Percentiles rank a stretch among this genome's conserved stretches.
These are phyloP conservation scores for Capitulum mitella DNA, from an alignment of 2,888 invertebrate species.

Conservation along the genomic window DNA sequence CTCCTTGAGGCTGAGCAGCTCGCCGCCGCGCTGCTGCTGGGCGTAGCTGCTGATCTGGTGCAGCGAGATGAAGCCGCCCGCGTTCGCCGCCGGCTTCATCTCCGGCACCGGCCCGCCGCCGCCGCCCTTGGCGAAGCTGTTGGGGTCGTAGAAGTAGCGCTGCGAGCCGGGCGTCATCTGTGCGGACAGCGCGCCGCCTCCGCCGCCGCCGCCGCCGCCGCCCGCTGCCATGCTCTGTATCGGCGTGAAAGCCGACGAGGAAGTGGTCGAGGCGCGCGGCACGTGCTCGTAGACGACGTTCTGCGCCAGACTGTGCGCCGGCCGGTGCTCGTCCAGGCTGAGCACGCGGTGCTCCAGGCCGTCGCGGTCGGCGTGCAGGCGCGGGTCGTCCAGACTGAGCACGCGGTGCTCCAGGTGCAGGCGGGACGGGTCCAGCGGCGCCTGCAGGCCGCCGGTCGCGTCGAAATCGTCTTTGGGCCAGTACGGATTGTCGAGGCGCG, in stretches of 20 bases:
- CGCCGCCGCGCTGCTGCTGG: constrained; percentile 22
- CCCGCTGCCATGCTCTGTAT: constrained; percentile 10
- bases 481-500: constrained; percentile 7
- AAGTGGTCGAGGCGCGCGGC: background rate
- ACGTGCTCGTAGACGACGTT: background rate
- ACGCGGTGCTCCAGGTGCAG: background rate
- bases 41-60: constrained; percentile 26
- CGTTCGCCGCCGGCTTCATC: background rate
- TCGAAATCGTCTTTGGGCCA: constrained; percentile 20
- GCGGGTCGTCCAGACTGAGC: constrained; percentile 9
- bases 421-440: background rate
- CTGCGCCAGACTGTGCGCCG: too few species aligned
- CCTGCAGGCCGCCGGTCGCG: background rate
- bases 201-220: background rate
- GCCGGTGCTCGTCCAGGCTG: background rate
- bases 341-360: background rate
- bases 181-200: too few species aligned
- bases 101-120: background rate
- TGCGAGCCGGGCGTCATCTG: background rate
- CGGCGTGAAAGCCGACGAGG: constrained; percentile 23
- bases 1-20: constrained; percentile 5
- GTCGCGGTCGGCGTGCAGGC: background rate
- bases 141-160: constrained; percentile 25
- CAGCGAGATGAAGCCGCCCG: constrained; percentile 17
- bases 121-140: background rate